These are phyloP conservation scores for Clitarchus hookeri DNA, from an alignment of 2,888 invertebrate genomes.

Conservation along the genomic window DNA sequence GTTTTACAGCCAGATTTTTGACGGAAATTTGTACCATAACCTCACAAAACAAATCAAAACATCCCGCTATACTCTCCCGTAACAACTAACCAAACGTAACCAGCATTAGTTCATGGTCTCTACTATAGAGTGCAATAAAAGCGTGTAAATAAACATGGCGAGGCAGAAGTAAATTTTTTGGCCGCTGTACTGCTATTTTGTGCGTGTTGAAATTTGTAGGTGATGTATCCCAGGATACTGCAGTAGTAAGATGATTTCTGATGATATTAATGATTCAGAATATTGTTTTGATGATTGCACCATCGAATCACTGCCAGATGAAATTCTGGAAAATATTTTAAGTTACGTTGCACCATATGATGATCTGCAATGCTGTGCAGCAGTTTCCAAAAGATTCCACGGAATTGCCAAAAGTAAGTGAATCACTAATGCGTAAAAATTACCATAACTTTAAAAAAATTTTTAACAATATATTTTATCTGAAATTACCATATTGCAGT, in stretches of 20 bases:
- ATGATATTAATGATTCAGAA: not conserved
- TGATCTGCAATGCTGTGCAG: conserved; percentile 83
- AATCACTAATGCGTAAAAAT: no score
- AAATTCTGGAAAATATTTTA: conserved; percentile 90
- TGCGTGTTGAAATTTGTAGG: not conserved
- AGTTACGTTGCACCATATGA: conserved; percentile 87
- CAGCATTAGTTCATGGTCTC: not conserved
- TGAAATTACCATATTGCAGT: no score
- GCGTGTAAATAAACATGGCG: not conserved
- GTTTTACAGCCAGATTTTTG: not conserved
- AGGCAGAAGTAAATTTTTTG: not conserved
- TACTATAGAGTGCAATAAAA: not conserved
- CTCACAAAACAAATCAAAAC: not conserved
- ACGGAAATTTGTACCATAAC: not conserved
- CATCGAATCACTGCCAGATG: conserved; percentile 81
- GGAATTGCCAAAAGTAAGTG: conserved; percentile 80
- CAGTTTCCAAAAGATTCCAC: conserved; percentile 87
- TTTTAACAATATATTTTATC: no score
- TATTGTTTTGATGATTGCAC: conserved; percentile 33
- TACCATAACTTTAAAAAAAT: no score
- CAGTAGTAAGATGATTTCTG: not conserved
- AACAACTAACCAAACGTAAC: not conserved
- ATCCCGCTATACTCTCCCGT: not conserved
- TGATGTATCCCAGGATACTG: not conserved
- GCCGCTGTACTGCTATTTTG: not conserved